Conservation (phyloP, 1,140 invertebrate species). For the Drosophila pseudoananassae region DNA sequence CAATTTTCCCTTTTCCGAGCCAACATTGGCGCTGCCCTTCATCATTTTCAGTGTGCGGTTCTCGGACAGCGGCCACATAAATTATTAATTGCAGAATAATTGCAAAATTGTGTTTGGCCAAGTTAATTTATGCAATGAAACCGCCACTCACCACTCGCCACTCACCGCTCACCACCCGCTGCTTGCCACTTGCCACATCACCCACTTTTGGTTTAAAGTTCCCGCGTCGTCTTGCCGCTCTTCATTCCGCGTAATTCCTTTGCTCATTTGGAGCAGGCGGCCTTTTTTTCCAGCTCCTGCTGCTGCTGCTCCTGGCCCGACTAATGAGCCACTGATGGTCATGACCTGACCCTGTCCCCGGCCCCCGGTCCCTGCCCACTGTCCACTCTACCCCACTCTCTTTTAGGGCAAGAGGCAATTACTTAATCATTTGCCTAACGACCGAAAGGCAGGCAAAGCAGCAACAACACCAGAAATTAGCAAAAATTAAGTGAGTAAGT, state of each 20-base stretch:
- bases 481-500: conserved; percentile 43
- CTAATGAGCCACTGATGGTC: conserved; percentile 61
- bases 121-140: conserved; percentile 66
- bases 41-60: conserved; percentile 5
- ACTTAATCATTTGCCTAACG: conserved; percentile 53
- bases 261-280: conserved; percentile 41
- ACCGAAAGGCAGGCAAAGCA: conserved; percentile 39
- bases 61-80: conserved; percentile 46
- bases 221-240: conserved; percentile 28
- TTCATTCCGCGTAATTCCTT: conserved; percentile 47
- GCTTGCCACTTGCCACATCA: conserved; percentile 3
- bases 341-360: conserved; percentile 35
- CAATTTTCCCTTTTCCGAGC: background rate
- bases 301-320: conserved; percentile 6
- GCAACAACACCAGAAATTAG: conserved; percentile 45
- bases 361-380: conserved; percentile 3
- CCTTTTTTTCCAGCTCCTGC: background rate
- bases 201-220: conserved; percentile 33
- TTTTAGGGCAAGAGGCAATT: conserved; percentile 36
- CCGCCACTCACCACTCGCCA: conserved; percentile 4
- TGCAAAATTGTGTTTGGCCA: conserved; percentile 59
- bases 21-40: background rate
- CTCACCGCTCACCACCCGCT: conserved; percentile 5
- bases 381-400: background rate
- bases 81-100: conserved; percentile 66